Evolutionary conservation across 2,888 invertebrate species (phyloP).

Genomic region (Leptinotarsa juncta): DNA sequence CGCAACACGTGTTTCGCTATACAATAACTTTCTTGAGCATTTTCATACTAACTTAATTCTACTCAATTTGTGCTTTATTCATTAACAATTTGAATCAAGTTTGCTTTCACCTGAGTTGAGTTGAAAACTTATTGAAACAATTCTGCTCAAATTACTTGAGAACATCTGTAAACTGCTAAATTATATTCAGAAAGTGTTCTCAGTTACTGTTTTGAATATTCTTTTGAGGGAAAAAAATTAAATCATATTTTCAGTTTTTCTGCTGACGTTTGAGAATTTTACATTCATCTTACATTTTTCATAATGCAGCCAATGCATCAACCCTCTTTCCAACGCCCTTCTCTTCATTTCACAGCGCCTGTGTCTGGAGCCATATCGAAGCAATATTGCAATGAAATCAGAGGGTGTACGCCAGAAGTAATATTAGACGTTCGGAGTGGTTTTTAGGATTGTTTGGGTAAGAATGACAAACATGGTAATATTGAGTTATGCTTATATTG

Average conservation of each 20-base stretch:
- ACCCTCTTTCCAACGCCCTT: not conserved
- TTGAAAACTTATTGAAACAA: too few species aligned
- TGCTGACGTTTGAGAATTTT: not conserved
- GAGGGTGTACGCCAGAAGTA: constrained; percentile 37
- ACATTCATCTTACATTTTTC: not conserved
- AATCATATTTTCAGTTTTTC: too few species aligned
- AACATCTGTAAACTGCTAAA: not conserved
- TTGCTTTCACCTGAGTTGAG: too few species aligned
- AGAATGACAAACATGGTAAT: constrained; percentile 41
- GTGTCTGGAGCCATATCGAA: constrained; percentile 36
- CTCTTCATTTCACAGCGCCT: constrained; percentile 12
- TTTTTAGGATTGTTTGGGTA: constrained; percentile 42
- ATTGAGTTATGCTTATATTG: constrained; percentile 36
- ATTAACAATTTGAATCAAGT: too few species aligned
- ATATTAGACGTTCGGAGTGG: constrained; percentile 41
- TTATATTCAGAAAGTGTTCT: too few species aligned
- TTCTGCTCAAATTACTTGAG: not conserved
- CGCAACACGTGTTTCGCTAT: too few species aligned
- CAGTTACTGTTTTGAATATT: too few species aligned
- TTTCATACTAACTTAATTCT: too few species aligned
- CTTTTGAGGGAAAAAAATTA: too few species aligned
- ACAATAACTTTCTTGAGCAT: too few species aligned
- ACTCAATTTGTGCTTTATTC: too few species aligned
- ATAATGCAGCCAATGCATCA: not conserved
- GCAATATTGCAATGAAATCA: constrained; percentile 34